phyloP scores from a whole-genome alignment of 2,888 invertebrate genomes.

The Lasioglossum oenotherae region DNA sequence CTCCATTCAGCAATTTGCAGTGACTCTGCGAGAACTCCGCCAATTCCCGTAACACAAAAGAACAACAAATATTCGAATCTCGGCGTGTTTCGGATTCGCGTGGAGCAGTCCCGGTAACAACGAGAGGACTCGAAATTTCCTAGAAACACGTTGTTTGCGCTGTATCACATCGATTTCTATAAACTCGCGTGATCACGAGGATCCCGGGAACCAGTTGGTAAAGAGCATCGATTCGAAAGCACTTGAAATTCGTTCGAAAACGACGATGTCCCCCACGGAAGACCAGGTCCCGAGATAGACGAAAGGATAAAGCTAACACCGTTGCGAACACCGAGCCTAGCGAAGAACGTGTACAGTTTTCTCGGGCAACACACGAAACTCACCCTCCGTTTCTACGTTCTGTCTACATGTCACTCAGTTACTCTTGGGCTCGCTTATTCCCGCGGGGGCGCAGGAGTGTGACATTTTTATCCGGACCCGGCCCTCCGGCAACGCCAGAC shows the following conservation, averaged over 20 bases:
- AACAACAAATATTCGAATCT: not conserved
- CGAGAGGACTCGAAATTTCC: not conserved
- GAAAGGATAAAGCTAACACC: slow-evolving; percentile 62
- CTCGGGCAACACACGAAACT: slow-evolving; percentile 54
- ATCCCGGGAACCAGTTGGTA: not conserved
- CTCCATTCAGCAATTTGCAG: not conserved
- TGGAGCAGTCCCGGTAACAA: not conserved
- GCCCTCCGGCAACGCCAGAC: slow-evolving; percentile 70
- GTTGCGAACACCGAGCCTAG: slow-evolving; percentile 54
- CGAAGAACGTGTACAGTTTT: slow-evolving; percentile 64
- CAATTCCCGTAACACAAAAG: not conserved
- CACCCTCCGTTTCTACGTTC: slow-evolving; percentile 56
- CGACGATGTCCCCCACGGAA: slow-evolving; percentile 14
- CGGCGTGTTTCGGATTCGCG: not conserved
- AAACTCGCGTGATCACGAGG: not conserved
- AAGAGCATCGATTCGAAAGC: not conserved
- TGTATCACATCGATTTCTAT: not conserved
- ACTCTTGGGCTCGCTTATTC: slow-evolving; percentile 68
- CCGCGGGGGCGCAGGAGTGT: slow-evolving; percentile 72
- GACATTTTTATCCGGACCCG: slow-evolving; percentile 75
- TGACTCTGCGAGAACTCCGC: not conserved
- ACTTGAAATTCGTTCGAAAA: slow-evolving; percentile 3
- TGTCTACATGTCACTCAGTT: slow-evolving; percentile 72
- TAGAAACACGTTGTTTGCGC: not conserved
- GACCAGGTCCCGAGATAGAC: slow-evolving; percentile 48